A percentile compares a stretch with the other conserved stretches of the same genome.
Conservation (phyloP, 92 coral and sea anemone genomes). For the Heteractis magnifica region DNA sequence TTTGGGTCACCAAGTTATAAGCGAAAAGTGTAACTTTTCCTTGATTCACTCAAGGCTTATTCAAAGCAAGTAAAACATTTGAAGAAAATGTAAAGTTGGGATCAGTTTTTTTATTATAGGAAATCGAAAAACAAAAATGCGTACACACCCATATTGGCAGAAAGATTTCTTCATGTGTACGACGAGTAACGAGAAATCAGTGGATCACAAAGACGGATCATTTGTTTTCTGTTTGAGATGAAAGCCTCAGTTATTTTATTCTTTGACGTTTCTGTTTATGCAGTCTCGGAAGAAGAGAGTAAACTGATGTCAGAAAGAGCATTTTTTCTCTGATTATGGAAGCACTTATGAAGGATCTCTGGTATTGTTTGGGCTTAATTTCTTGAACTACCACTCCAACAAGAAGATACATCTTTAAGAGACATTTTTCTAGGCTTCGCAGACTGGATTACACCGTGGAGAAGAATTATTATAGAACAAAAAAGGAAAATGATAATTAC, state of each 20-base stretch:
- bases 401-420: conserved; percentile 17
- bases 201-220: background rate
- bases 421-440: conserved; percentile 10
- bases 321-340: conserved; percentile 15
- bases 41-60: background rate
- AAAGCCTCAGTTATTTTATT: background rate
- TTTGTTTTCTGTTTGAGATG: background rate
- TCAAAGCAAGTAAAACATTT: background rate
- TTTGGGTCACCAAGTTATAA: background rate
- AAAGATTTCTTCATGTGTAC: background rate
- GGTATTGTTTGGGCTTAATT: background rate
- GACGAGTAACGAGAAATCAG: background rate
- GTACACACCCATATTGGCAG: conserved; percentile 1
- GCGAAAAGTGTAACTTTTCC: background rate
- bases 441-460: conserved; percentile 12
- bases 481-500: conserved; percentile 13
- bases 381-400: conserved; percentile 13
- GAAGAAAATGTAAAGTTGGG: conserved; percentile 3
- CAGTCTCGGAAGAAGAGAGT: background rate
- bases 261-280: background rate
- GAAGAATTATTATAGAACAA: conserved; percentile 3
- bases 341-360: background rate
- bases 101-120: background rate
- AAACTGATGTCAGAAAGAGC: background rate
- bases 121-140: background rate